A percentile compares a stretch with the other conserved stretches of the same genome.
phyloP scores from a whole-genome alignment of 2,797 vertebrate species.

The Bovichtus variegatus region DNA sequence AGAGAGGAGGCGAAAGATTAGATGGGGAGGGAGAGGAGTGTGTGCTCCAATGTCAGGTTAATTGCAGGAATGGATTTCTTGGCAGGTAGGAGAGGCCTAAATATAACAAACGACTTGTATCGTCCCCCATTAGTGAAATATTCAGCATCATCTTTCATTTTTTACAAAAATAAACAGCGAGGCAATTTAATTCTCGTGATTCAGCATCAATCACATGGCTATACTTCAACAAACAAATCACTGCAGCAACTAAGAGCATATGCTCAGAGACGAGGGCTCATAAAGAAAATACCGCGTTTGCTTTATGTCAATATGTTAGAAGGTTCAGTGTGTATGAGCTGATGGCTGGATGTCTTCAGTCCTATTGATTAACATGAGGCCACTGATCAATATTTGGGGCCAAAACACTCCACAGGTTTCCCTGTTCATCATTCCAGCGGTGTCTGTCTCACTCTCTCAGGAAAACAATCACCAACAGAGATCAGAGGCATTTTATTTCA shows the following conservation, averaged over 20 bases:
- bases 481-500: constrained; percentile 50
- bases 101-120: constrained; percentile 54
- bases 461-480: constrained; percentile 44
- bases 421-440: constrained; percentile 23
- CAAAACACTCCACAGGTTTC: constrained; percentile 17
- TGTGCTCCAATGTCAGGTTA: constrained; percentile 48
- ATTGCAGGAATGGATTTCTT: constrained; percentile 50
- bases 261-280: not conserved
- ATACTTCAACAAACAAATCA: constrained; percentile 15
- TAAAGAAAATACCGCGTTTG: not conserved
- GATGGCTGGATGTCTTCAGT: constrained; percentile 19
- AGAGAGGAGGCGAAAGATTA: constrained; percentile 32
- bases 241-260: constrained; percentile 17
- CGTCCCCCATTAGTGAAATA: constrained; percentile 55
- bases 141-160: constrained; percentile 50
- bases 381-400: constrained; percentile 25
- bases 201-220: constrained; percentile 40
- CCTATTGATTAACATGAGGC: constrained; percentile 30
- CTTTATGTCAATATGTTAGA: not conserved
- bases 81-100: constrained; percentile 42
- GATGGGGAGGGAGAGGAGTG: constrained; percentile 18
- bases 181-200: constrained; percentile 30
- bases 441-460: constrained; percentile 21
- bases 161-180: constrained; percentile 34
- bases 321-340: not conserved